A percentile compares a stretch with the other conserved stretches of the same genome.
Conservation (phyloP, 2,113 vertebrate genomes). For the Agelaius tricolor region DNA sequence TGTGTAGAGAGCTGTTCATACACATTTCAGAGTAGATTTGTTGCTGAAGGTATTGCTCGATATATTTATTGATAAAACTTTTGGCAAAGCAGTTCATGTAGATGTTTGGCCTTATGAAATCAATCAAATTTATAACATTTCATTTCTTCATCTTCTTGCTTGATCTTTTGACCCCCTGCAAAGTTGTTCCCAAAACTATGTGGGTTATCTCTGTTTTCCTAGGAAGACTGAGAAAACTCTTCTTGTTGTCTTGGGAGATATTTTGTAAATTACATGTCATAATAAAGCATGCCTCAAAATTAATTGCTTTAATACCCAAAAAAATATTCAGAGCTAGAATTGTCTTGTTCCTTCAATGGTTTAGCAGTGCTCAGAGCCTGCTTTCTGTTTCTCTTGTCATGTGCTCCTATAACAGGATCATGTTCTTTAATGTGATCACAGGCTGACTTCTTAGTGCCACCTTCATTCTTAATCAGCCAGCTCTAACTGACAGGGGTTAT, state of each 20-base stretch:
- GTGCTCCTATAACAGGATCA: conserved; percentile 16
- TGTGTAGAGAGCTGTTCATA: not conserved
- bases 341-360: not conserved
- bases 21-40: not conserved
- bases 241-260: not conserved
- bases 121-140: not conserved
- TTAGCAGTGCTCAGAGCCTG: not conserved
- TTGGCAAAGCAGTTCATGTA: not conserved
- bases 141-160: not conserved
- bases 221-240: not conserved
- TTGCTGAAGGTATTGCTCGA: not conserved
- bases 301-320: not conserved
- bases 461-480: conserved; percentile 10
- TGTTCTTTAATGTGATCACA: conserved; percentile 14
- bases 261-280: not conserved
- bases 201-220: not conserved
- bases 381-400: not conserved
- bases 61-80: not conserved
- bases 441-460: conserved; percentile 2
- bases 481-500: not conserved
- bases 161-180: not conserved
- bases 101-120: not conserved
- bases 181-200: not conserved
- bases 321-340: not conserved
- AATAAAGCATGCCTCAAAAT: not conserved